Evolutionary conservation across 2,113 vertebrate species (phyloP).

Genomic region (Cebus imitator): DNA sequence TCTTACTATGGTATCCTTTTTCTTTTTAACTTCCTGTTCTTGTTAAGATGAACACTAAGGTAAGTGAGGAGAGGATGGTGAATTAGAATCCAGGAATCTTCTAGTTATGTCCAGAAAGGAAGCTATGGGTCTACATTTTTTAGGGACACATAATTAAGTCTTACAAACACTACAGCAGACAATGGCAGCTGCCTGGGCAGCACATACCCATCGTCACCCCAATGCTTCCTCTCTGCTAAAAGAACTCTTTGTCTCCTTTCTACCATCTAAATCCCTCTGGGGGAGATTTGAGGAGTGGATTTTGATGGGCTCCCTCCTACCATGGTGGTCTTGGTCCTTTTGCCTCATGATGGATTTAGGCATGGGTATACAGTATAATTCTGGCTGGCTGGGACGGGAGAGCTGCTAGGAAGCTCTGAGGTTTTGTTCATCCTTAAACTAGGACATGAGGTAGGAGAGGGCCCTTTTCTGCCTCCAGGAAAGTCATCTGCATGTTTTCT

Average conservation of each 20-base stretch:
- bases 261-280: too few species aligned
- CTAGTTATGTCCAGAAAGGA: not conserved
- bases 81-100: not conserved
- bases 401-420: not conserved
- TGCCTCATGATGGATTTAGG: not conserved
- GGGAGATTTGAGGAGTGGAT: not conserved
- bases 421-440: not conserved
- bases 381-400: not conserved
- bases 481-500: not conserved
- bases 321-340: not conserved
- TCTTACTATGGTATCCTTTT: not conserved
- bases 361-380: not conserved
- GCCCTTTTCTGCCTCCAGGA: not conserved
- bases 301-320: not conserved
- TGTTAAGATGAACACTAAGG: not conserved
- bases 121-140: not conserved
- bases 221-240: not conserved
- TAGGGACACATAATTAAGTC: not conserved
- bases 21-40: not conserved
- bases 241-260: not conserved
- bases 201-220: rapidly evolving
- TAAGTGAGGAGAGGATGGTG: not conserved
- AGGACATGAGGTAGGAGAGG: not conserved
- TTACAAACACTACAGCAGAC: not conserved
- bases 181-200: not conserved